Base-by-base conservation (phyloP, 2,797 vertebrate genomes). In the Emys orbicularis region DNA sequence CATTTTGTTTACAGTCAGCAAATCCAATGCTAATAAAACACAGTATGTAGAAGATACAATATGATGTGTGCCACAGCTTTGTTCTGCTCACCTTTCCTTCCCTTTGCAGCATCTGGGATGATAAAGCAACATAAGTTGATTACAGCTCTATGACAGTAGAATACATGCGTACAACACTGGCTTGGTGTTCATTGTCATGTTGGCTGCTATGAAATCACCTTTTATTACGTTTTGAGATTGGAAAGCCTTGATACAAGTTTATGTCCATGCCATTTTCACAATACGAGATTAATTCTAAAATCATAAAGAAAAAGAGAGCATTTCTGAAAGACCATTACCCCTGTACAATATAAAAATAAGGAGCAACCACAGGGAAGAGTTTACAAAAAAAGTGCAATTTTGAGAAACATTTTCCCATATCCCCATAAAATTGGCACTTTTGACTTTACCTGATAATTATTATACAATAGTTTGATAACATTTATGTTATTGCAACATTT, bases 21-120 rank as follows among this genome's bases (percentile, higher is more conserved):
- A n/a, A 41, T 56, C 19, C 11, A 29, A 29, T 37, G 21, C 15
- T 27, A 89, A 84, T 52, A 54, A 11, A 84, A 83, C 65, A 11
- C 59, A 53, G 0, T 0, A 41, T 50, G 37, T 0, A 0, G 61
- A 2, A 61, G 83, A 57, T 57, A 34, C 59, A 3, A 0, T 47
- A n/a, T 49, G 29, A 61, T 0, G 2, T 68, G 34, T 2, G 50
- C 29, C 15, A 81, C 16, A 7, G 34, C 21, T 81, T 74, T 41
- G 56, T 83, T 41, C 53, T 1, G 0, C 25, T 91, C 0, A 0
- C 16, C 47, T 79, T 49, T 44, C 11, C n/a, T 74, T 83, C 0
- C 57, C 57, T 59, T 59, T 29, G 57, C 57, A 29, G 59, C 59
- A n/a, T 34, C 16, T 18, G 61, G 34, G 16, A 65, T n/a, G 34